Base-by-base conservation (phyloP, 2,888 invertebrate genomes). In the Megamerina dolium region DNA sequence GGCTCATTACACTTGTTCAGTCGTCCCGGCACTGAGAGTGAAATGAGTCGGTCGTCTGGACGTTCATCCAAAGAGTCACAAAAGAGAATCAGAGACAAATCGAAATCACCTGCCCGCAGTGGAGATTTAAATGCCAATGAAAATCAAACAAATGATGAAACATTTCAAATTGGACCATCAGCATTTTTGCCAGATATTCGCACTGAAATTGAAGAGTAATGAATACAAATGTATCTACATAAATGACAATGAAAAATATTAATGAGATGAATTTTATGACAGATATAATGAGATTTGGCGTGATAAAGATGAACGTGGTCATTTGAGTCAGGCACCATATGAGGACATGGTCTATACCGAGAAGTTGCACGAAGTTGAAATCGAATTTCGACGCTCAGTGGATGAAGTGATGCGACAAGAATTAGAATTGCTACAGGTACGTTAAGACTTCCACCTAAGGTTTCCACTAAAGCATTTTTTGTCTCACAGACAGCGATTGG, bases 1-100 rank as follows among this genome's bases (percentile, higher is more conserved):
- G 92, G 93, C 0, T 93, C 93, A 1, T 77, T 86, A 54, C 76
- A 86, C 48, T 82, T 94, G 70, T 84, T 92, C 52, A 87, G 85
- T 56, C 74, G 87, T 56, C 85, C 85, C 73, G 86, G 81, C n/a
- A 82, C 83, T 4, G 87, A 86, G 39, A 87, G 87, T 63, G 85
- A 85, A 58, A 68, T 84, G 5, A 87, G 87, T 57, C 85, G 87
- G 64, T 84, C 86, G 1, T 87, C 87, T 1, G 84, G 81, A 1
- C 74, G 80, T 3, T 84, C 85, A 4, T 86, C 84, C 2, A 86
- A 84, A 60, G 87, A 88, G 61, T 86, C 86, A 0, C 85, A 87
- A 61, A 80, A 79, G 56, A n/a, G n/a, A n/a, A 87, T 84, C 51
- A 85, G 83, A 67, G 83, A 84, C 29, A 86, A 82, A 72, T 80